Percentiles rank a stretch among this genome's conserved stretches.
phyloP scores from a whole-genome alignment of 30 jellyfish, hydroid and myxozoan species.

The Rhopilema esculentum region DNA sequence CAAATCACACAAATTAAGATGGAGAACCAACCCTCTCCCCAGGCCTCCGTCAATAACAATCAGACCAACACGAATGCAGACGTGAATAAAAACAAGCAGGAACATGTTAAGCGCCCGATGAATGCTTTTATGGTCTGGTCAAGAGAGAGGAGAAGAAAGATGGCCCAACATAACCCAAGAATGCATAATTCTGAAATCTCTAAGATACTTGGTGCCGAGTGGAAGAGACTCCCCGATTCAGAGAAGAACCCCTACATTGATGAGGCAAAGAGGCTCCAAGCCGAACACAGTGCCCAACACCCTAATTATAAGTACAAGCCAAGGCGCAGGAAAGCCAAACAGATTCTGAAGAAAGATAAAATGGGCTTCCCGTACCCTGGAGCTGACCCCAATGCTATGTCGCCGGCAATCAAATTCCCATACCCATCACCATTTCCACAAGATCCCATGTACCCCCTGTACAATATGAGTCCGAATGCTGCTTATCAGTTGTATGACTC shows the following conservation, averaged over 20 bases:
- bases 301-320: slow-evolving; percentile 99
- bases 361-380: slow-evolving; percentile 96
- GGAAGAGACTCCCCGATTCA: slow-evolving; percentile 94
- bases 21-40: slow-evolving; percentile 63
- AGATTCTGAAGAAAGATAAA: slow-evolving; percentile 91
- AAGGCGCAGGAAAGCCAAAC: slow-evolving; percentile 95
- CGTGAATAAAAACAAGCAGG: slow-evolving; percentile 67
- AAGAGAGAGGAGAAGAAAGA: slow-evolving; percentile 90
- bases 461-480: slow-evolving; percentile 89
- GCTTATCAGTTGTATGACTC: slow-evolving; percentile 88
- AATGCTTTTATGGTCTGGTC: slow-evolving; percentile 99
- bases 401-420: slow-evolving; percentile 93
- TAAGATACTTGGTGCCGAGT: slow-evolving; percentile 98
- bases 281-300: slow-evolving; percentile 97
- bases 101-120: slow-evolving; percentile 99
- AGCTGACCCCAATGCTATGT: slow-evolving; percentile 88
- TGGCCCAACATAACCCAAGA: slow-evolving; percentile 98
- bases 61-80: slow-evolving; percentile 53
- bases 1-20: slow-evolving; percentile 67
- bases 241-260: slow-evolving; percentile 96
- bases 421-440: slow-evolving; percentile 93
- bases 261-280: slow-evolving; percentile 97
- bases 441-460: slow-evolving; percentile 98
- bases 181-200: slow-evolving; percentile 99
- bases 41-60: slow-evolving; percentile 30